These are phyloP conservation scores for Gallirallus australis DNA, from an alignment of 2,797 vertebrate species.

Conservation along the genomic window DNA sequence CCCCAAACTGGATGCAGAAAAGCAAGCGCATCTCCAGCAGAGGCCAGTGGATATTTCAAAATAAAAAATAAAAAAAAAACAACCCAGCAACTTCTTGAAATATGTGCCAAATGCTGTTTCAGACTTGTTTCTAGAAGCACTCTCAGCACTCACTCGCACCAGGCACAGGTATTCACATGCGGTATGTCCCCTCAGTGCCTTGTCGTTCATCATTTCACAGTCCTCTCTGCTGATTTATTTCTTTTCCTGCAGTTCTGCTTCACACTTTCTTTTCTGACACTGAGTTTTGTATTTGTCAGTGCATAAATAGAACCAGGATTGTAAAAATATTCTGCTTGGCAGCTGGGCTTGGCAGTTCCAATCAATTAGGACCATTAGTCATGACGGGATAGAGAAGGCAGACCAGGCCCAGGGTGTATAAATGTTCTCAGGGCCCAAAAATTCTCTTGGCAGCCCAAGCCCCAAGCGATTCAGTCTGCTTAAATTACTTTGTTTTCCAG, in stretches of 20 bases:
- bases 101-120: neutral
- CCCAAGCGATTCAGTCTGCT: neutral
- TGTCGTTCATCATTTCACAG: neutral
- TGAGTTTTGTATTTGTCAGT: conserved; percentile 34
- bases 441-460: conserved; percentile 53
- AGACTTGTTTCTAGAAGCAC: neutral
- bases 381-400: conserved; percentile 35
- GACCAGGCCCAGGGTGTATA: neutral
- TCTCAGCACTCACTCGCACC: neutral
- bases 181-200: neutral
- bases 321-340: conserved; percentile 73
- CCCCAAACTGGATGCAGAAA: neutral
- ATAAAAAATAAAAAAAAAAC: neutral
- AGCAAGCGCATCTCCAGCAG: neutral
- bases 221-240: neutral
- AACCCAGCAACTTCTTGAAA: neutral
- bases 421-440: conserved; percentile 63
- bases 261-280: conserved; percentile 22
- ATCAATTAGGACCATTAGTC: conserved; percentile 68
- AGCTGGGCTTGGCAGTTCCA: conserved; percentile 61
- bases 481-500: conserved; percentile 37
- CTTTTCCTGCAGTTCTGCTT: conserved; percentile 20
- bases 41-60: neutral
- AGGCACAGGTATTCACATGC: neutral
- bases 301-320: conserved; percentile 50